A percentile compares a stretch with the other conserved stretches of the same genome.
Conservation (phyloP, 1,140 invertebrate genomes). For the Zaprionus inermis region DNA sequence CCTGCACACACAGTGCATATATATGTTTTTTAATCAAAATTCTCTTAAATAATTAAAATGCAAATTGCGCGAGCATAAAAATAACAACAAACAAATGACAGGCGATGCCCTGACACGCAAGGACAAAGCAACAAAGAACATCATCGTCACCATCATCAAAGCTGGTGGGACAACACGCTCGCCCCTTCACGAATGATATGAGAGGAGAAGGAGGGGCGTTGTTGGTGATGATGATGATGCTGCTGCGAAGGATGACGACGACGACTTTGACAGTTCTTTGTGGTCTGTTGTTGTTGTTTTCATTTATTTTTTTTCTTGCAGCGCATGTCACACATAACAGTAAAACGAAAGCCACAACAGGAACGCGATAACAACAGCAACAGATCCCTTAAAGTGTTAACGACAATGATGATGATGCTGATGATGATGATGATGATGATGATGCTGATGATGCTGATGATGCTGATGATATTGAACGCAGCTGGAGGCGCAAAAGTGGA, state of each 20-base stretch:
- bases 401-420: constrained; percentile 30
- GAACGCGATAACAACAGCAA: constrained; percentile 26
- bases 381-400: constrained; percentile 66
- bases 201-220: constrained; percentile 39
- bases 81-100: constrained; percentile 68
- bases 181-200: constrained; percentile 57
- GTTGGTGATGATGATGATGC: constrained; percentile 44
- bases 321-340: constrained; percentile 36
- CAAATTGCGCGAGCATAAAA: constrained; percentile 80
- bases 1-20: constrained; percentile 9
- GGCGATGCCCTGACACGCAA: constrained; percentile 38
- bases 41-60: constrained; percentile 84
- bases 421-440: too few relatives aligned
- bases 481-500: not conserved
- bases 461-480: constrained; percentile 25
- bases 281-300: constrained; percentile 30
- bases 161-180: not conserved
- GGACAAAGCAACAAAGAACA: constrained; percentile 55
- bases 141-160: constrained; percentile 22
- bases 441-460: constrained; percentile 26
- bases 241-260: constrained; percentile 45
- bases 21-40: constrained; percentile 83
- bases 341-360: constrained; percentile 18
- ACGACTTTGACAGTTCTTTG: constrained; percentile 80
- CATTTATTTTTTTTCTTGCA: constrained; percentile 24